Evolutionary conservation across 2,888 invertebrate genomes (phyloP).

Genomic region (Embidobia sp.): DNA sequence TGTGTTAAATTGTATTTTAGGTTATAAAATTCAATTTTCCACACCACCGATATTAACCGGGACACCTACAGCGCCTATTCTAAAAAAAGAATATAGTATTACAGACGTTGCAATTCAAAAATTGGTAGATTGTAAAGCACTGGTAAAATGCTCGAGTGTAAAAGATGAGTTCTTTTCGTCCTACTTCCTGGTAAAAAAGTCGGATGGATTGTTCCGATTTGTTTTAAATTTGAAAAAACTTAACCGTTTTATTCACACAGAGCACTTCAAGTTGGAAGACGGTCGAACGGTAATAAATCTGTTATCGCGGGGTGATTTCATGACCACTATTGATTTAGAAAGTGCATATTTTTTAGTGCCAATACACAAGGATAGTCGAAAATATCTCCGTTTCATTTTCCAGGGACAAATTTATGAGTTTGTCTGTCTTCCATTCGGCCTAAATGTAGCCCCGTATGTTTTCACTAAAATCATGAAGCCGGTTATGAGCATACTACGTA

Average conservation of each 20-base stretch:
- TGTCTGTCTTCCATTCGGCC: slow-evolving; percentile 60
- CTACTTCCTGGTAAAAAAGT: slow-evolving; percentile 51
- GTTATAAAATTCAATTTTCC: slow-evolving; percentile 25
- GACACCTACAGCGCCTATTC: slow-evolving; percentile 9
- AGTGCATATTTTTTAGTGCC: no score
- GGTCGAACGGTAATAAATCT: slow-evolving; percentile 37
- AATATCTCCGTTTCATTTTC: no score
- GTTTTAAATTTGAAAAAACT: slow-evolving; percentile 57
- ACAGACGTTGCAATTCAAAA: slow-evolving; percentile 20
- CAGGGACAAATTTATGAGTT: slow-evolving; percentile 60
- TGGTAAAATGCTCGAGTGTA: slow-evolving; percentile 9
- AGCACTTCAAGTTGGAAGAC: slow-evolving; percentile 63
- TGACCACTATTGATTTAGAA: slow-evolving; percentile 12
- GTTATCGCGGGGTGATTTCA: slow-evolving; percentile 10
- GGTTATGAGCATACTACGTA: slow-evolving; percentile 25
- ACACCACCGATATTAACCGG: background rate
- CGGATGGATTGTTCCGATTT: slow-evolving; percentile 42
- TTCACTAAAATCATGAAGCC: slow-evolving; percentile 66
- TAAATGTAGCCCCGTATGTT: slow-evolving; percentile 61
- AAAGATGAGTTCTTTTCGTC: slow-evolving; percentile 48
- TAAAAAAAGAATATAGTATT: slow-evolving; percentile 10
- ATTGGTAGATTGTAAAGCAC: slow-evolving; percentile 3
- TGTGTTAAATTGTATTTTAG: slow-evolving; percentile 30
- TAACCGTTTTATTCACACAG: slow-evolving; percentile 47
- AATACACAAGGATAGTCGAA: no score